Evolutionary conservation across 2,113 vertebrate genomes (phyloP).

Genomic region (Polyodon spathula): DNA sequence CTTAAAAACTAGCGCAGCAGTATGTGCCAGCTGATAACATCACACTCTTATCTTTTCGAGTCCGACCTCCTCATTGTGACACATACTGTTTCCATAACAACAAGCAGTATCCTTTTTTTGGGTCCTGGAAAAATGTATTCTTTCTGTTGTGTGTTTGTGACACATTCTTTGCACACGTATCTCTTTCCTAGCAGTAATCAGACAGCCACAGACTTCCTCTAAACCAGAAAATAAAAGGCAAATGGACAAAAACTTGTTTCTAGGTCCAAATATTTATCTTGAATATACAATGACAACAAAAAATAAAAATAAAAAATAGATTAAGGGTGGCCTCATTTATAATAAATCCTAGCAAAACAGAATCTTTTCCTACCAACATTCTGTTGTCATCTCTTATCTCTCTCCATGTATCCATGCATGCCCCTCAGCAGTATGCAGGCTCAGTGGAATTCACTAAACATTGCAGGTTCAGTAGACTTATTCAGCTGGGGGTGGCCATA

Average conservation of each 20-base stretch:
- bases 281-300: not conserved
- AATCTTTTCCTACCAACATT: not conserved
- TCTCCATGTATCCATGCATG: not conserved
- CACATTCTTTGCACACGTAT: too few species aligned
- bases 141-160: not conserved
- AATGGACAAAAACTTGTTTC: too few species aligned
- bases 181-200: too few species aligned
- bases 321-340: not conserved
- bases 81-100: constrained; percentile 33
- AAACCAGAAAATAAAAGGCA: too few species aligned
- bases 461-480: not conserved
- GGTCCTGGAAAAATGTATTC: not conserved
- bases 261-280: too few species aligned
- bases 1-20: too few species aligned
- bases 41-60: not conserved
- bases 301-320: not conserved
- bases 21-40: constrained; percentile 3
- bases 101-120: constrained; percentile 7
- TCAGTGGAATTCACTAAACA: not conserved
- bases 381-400: constrained; percentile 1
- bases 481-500: not conserved
- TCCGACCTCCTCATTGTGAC: constrained; percentile 7
- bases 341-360: not conserved
- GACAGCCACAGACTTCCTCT: too few species aligned
- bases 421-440: not conserved